Percentiles rank a stretch among this genome's conserved stretches.
These are phyloP conservation scores for Coracopsis vasa DNA, from an alignment of 2,113 vertebrate species.

Conservation along the genomic window DNA sequence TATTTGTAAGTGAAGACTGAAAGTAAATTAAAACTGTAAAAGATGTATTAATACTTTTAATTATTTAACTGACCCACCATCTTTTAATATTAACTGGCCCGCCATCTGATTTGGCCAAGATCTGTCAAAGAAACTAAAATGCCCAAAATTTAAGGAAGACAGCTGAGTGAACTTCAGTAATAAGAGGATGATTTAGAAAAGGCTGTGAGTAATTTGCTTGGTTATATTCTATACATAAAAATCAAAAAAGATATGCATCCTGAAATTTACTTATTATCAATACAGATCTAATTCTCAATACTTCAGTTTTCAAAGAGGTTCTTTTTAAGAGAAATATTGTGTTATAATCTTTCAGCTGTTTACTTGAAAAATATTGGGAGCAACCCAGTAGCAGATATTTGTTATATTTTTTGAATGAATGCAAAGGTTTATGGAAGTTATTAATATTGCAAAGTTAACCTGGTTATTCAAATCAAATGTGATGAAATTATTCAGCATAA, in stretches of 20 bases:
- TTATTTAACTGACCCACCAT: neutral
- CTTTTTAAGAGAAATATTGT: neutral
- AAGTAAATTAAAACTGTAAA: neutral
- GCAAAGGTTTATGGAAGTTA: neutral
- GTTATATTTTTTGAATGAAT: neutral
- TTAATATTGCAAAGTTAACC: conserved; percentile 8
- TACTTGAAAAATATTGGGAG: neutral
- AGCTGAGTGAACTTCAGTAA: neutral
- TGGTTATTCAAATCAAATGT: neutral
- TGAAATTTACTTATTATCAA: neutral
- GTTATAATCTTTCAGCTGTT: neutral
- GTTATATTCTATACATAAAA: neutral
- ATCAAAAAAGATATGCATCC: neutral
- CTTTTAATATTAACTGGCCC: neutral
- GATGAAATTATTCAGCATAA: neutral
- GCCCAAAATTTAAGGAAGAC: neutral
- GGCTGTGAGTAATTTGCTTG: neutral
- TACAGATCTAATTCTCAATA: neutral
- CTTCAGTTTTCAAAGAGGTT: neutral
- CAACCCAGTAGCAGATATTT: neutral
- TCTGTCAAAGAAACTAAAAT: neutral
- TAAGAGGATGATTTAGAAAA: neutral
- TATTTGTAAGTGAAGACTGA: neutral
- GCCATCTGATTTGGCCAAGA: neutral
- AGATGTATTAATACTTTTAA: neutral